Evolutionary conservation across 2,888 invertebrate species (phyloP), one percentile per base, ranked within the genome.

Genomic region (Ctena decussata): DNA sequence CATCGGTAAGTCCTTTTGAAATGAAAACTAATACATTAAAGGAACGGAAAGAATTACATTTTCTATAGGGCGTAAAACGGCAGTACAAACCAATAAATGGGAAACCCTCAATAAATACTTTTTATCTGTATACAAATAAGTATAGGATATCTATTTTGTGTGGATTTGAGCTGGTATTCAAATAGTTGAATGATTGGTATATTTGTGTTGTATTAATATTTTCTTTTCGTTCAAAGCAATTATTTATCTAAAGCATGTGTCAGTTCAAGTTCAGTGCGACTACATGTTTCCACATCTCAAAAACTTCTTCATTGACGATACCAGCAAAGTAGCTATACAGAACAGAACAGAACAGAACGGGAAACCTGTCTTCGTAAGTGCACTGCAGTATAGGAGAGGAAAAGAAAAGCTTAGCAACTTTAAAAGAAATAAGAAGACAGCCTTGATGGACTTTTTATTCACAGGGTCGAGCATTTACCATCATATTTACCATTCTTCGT

Each of bases 11-110:
- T 65, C 35, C 65, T 65, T 65, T 65, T 35, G 65, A 65, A 65
- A 65, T 65, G 35, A 65, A 65, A 65, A 65, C 35, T 65, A 12
- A 65, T 65, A 65, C 65, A 53, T 65, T 65, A 35, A 65, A 65
- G 65, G 35, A 65, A 65, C 65, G 65, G 65, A 65, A 65, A 65
- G 35, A 65, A 35, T 65, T 35, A 65, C 35, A 32, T 11, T 35
- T n/a, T n/a, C 35, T 35, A 35, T 11, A 65, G 8, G 35, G 35
- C 35, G 2, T 65, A 32, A 32, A 3, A 21, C 35, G 21, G 8
- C 32, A 65, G 35, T n/a, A 65, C 11, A 8, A 18, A 24, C 21
- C 65, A 65, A 5, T 65, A 65, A 65, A 65, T 65, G 6, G 21
- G 21, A 24, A 65, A 65, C 65, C 65, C 12, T 65, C 35, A 57